Percentiles rank a stretch among this genome's conserved stretches.
Evolutionary conservation across 2,888 invertebrate species (phyloP).

Genomic region (Tyria jacobaeae): DNA sequence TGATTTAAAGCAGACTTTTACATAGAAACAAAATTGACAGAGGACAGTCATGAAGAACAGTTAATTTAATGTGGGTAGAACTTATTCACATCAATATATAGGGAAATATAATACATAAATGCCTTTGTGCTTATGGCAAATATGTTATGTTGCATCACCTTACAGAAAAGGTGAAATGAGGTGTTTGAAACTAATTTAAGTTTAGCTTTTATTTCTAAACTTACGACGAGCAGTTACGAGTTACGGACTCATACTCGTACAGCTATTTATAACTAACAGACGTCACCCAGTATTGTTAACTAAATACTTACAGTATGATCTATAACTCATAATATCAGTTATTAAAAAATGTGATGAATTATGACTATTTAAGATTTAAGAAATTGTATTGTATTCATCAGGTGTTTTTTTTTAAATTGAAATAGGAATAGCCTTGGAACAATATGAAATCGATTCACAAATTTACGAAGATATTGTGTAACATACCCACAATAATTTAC

Average conservation of each 20-base stretch:
- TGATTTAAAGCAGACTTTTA: neutral
- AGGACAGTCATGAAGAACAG: neutral
- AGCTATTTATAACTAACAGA: conserved; percentile 1
- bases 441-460: no score
- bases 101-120: conserved; percentile 9
- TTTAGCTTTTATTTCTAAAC: conserved; percentile 1
- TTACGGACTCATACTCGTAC: neutral
- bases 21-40: no score
- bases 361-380: no score
- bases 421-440: no score
- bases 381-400: no score
- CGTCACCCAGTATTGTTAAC: neutral
- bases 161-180: neutral
- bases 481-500: no score
- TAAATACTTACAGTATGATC: no score
- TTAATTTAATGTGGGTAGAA: neutral
- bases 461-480: no score
- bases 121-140: conserved; percentile 27
- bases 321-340: no score
- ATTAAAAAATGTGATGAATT: no score
- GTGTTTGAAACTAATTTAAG: neutral
- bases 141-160: conserved; percentile 46
- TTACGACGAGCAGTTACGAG: neutral
- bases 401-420: no score
- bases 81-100: neutral